Conservation (phyloP, 2,888 invertebrate species). For the Chromoteleia sp. region DNA sequence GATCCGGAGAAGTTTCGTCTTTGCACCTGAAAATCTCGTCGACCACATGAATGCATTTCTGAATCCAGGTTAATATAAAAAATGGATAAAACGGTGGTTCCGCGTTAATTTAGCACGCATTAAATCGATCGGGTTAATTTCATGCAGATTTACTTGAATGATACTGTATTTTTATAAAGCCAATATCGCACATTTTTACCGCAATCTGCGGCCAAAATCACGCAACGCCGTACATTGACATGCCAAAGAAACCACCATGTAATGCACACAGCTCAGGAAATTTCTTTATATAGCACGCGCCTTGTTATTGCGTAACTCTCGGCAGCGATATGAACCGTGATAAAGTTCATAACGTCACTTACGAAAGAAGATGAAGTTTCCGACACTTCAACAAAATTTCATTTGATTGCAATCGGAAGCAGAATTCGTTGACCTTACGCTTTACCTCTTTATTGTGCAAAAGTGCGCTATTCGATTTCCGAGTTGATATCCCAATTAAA, state of each 20-base stretch:
- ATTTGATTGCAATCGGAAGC: no score
- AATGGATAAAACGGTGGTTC: not conserved
- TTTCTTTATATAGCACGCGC: constrained; percentile 39
- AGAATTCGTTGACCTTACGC: no score
- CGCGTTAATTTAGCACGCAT: constrained; percentile 19
- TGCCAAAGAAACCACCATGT: constrained; percentile 29
- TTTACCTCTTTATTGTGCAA: no score
- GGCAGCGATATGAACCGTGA: constrained; percentile 33
- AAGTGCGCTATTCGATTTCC: no score
- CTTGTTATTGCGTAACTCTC: constrained; percentile 33
- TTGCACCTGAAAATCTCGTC: no score
- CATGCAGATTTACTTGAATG: constrained; percentile 30
- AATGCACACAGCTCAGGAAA: constrained; percentile 20
- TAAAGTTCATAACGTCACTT: constrained; percentile 30
- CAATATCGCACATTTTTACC: constrained; percentile 27
- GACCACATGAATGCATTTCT: no score
- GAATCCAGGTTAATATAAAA: not conserved
- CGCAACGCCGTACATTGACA: constrained; percentile 39
- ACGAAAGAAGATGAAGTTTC: constrained; percentile 19
- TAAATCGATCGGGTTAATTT: constrained; percentile 35
- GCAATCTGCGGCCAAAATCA: constrained; percentile 28
- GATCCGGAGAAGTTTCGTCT: no score
- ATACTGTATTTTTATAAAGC: constrained; percentile 33
- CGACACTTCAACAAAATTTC: constrained; percentile 15
- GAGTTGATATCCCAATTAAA: no score